Evolutionary conservation across 2,113 vertebrate species (phyloP).

Genomic region (Seriola rivoliana): DNA sequence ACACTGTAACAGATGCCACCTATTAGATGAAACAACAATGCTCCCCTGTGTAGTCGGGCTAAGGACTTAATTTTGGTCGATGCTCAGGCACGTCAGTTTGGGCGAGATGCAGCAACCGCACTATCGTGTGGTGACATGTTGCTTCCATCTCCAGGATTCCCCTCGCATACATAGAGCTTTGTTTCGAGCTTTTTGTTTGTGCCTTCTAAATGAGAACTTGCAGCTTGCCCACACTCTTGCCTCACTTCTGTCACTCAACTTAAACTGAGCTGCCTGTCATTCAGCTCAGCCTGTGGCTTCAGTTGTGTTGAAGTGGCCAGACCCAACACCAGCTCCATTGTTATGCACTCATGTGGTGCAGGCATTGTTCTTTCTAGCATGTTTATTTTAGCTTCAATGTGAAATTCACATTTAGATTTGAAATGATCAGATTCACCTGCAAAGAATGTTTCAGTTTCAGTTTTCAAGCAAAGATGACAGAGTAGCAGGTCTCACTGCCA

Average conservation of each 20-base stretch:
- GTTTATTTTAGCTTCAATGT: not conserved
- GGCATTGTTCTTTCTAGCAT: not conserved
- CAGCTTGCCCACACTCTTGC: not conserved
- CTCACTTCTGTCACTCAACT: slow-evolving; percentile 23
- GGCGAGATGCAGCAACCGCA: slow-evolving; percentile 8
- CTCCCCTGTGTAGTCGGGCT: slow-evolving; percentile 18
- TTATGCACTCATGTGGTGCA: not conserved
- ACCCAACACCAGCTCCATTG: not conserved
- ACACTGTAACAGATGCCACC: slow-evolving; percentile 24
- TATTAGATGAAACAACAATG: slow-evolving; percentile 46
- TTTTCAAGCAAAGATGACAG: not conserved
- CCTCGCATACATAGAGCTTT: slow-evolving; percentile 30
- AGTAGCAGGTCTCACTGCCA: too few species aligned
- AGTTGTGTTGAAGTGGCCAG: not conserved
- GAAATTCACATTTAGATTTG: not conserved
- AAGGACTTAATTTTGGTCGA: slow-evolving; percentile 12
- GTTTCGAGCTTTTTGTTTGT: slow-evolving; percentile 21
- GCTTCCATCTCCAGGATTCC: slow-evolving; percentile 22
- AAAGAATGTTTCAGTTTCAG: not conserved
- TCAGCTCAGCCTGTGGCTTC: not conserved
- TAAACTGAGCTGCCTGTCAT: slow-evolving; percentile 2
- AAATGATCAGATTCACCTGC: not conserved
- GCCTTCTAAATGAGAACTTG: slow-evolving; percentile 18
- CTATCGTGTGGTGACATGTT: slow-evolving; percentile 51
- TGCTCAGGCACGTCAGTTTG: slow-evolving; percentile 20